Conservation (phyloP, 2,888 invertebrate species). For the Pachymerium ferrugineum region DNA sequence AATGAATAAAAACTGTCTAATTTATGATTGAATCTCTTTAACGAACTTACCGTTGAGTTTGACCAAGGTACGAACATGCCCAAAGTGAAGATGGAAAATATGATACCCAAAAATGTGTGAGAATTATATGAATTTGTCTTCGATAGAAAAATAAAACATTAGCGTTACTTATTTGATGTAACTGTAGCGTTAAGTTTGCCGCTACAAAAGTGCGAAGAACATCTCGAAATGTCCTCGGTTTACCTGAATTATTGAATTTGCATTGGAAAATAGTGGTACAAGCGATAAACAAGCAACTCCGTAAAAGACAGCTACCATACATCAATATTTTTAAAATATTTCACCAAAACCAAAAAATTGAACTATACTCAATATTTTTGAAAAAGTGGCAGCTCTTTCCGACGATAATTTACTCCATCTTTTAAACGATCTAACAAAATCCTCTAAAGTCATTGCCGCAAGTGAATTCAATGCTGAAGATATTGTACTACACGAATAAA, state of each 20-base stretch:
- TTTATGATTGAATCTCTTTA: too few species aligned
- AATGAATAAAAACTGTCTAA: too few species aligned
- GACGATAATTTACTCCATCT: background rate
- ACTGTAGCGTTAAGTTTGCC: too few species aligned
- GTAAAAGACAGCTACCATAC: background rate
- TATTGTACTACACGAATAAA: conserved; percentile 45
- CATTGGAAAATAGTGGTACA: background rate
- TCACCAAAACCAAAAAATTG: too few species aligned
- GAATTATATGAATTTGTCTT: background rate
- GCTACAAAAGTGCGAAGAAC: too few species aligned
- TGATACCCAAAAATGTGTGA: background rate
- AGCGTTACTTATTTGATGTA: too few species aligned
- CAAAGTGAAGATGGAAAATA: conserved; percentile 67
- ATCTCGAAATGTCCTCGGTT: too few species aligned
- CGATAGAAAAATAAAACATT: background rate
- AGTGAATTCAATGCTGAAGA: conserved; percentile 50
- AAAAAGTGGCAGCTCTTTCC: background rate
- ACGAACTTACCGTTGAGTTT: conserved; percentile 68
- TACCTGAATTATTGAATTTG: background rate
- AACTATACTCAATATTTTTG: background rate
- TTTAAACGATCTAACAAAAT: conserved; percentile 42
- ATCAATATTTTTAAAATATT: background rate
- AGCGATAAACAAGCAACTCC: background rate
- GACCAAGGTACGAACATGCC: conserved; percentile 86
- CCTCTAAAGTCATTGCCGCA: conserved; percentile 47